Conservation (phyloP, 1,140 invertebrate genomes). For the Pseudomyrmex sp. region DNA sequence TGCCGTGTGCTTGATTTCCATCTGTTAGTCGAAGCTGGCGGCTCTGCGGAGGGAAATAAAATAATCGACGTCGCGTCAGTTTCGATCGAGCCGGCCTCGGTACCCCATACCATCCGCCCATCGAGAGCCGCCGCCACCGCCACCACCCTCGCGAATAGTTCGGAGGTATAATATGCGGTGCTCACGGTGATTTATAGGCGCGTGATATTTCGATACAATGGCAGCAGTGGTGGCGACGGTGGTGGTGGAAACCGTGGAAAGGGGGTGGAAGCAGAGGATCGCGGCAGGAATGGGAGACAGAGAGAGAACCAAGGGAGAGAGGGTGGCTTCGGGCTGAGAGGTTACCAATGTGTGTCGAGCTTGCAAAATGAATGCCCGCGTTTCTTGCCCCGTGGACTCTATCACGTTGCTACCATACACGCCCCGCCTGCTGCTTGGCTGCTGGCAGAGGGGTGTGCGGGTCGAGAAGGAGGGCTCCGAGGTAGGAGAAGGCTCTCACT, state of each 20-base stretch:
- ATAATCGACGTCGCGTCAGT: conserved; percentile 78
- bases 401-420: conserved; percentile 74
- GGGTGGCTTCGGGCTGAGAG: conserved; percentile 71
- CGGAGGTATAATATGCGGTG: conserved; percentile 77
- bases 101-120: conserved; percentile 18
- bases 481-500: conserved; percentile 72
- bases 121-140: conserved; percentile 46
- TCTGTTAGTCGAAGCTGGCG: conserved; percentile 40
- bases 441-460: conserved; percentile 56
- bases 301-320: conserved; percentile 59
- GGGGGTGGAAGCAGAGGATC: conserved; percentile 52
- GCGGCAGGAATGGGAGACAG: conserved; percentile 43
- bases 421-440: conserved; percentile 61
- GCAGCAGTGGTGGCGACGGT: conserved; percentile 61
- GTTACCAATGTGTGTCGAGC: conserved; percentile 75
- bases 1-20: conserved; percentile 54
- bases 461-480: conserved; percentile 21
- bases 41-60: conserved; percentile 71
- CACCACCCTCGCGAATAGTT: conserved; percentile 72
- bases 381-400: conserved; percentile 79
- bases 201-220: conserved; percentile 81
- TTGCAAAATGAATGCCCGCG: conserved; percentile 76
- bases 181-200: conserved; percentile 78
- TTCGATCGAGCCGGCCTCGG: conserved; percentile 70
- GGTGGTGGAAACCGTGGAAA: conserved; percentile 56